Evolutionary conservation across 1,140 invertebrate species (phyloP).

Genomic region (Wiebesia pumilae): DNA sequence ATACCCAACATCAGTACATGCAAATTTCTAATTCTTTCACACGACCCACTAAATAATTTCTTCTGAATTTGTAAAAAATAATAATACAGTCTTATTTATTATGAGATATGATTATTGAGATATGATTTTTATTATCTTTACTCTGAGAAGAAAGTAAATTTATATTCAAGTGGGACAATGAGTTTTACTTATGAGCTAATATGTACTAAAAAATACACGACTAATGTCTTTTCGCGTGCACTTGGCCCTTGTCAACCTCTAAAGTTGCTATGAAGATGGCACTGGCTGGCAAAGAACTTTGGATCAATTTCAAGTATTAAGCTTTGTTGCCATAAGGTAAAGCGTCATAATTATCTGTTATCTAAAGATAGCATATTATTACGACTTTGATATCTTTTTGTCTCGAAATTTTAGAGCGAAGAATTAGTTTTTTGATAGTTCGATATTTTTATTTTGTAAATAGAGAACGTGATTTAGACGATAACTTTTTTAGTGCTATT

Average conservation of each 20-base stretch:
- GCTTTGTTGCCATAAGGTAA: not conserved
- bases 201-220: not conserved
- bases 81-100: no score
- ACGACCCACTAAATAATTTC: no score
- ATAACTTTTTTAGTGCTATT: not conserved
- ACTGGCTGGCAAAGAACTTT: constrained; percentile 17
- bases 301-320: constrained; percentile 30
- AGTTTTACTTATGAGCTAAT: not conserved
- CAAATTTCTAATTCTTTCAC: no score
- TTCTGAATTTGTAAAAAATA: no score
- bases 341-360: not conserved
- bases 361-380: not conserved
- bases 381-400: not conserved
- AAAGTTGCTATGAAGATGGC: not conserved
- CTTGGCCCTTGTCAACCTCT: not conserved
- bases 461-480: not conserved
- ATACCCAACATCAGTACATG: no score
- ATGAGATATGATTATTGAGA: no score
- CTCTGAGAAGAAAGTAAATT: no score
- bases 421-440: not conserved
- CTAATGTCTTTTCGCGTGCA: not conserved
- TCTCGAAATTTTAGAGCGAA: not conserved
- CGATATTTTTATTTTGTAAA: not conserved
- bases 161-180: no score
- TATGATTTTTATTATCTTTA: no score